Percentiles rank a stretch among this genome's conserved stretches.
Conservation (phyloP, 2,113 vertebrate species). For the Ibidorhyncha struthersii region DNA sequence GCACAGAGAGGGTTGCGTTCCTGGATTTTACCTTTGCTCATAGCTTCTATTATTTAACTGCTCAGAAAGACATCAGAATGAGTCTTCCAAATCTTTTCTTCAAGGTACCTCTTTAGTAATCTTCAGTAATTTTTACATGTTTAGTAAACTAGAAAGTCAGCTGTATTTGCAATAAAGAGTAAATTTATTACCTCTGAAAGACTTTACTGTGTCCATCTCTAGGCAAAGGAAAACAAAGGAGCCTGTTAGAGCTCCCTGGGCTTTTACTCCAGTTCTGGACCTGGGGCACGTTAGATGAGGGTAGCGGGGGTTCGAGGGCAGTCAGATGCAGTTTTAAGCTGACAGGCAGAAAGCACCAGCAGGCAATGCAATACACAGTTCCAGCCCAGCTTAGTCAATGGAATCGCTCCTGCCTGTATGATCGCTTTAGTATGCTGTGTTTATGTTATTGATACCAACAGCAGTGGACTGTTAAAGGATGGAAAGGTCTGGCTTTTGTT, state of each 20-base stretch:
- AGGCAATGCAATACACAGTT: not conserved
- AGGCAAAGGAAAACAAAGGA: not conserved
- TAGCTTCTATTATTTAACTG: not conserved
- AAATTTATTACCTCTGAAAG: not conserved
- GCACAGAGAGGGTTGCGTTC: not conserved
- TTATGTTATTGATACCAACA: constrained; percentile 18
- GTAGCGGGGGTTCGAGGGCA: not conserved
- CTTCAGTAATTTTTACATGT: not conserved
- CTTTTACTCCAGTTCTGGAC: not conserved
- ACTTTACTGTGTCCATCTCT: not conserved
- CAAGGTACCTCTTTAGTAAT: not conserved
- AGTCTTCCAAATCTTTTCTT: not conserved
- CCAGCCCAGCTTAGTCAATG: not conserved
- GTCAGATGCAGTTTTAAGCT: not conserved
- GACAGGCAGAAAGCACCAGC: not conserved
- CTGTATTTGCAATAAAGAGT: not conserved
- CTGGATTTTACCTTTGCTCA: not conserved
- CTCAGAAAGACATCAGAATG: not conserved
- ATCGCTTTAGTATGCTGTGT: not conserved
- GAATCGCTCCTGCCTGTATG: not conserved
- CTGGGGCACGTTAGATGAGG: not conserved
- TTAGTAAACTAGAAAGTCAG: not conserved
- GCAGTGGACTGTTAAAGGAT: not conserved
- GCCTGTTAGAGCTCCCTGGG: not conserved
- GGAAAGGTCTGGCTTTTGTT: constrained; percentile 38